Evolutionary conservation across 2,797 vertebrate genomes (phyloP).

Genomic region (Malacoctenus gilli): DNA sequence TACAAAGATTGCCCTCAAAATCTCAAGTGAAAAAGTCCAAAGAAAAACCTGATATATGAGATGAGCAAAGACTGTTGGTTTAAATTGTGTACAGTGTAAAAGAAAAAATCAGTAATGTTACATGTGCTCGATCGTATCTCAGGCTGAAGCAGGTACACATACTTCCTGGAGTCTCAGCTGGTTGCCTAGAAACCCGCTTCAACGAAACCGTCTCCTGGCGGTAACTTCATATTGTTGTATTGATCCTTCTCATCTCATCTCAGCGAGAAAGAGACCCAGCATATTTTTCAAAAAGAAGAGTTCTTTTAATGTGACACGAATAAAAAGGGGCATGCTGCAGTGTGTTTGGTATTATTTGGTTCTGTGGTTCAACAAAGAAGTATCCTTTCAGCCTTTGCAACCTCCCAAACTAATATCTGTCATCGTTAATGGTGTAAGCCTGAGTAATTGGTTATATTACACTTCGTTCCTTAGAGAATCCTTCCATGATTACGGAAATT

Average conservation of each 20-base stretch:
- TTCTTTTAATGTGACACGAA: background rate
- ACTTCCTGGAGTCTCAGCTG: background rate
- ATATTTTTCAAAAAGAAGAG: background rate
- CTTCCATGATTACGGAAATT: constrained; percentile 60
- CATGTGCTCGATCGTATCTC: background rate
- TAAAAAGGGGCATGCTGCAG: background rate
- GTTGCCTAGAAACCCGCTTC: constrained; percentile 1
- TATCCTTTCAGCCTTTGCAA: constrained; percentile 13
- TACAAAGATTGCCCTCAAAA: background rate
- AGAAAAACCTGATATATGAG: no score
- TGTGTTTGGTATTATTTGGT: background rate
- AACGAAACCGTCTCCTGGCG: background rate
- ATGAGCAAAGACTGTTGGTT: background rate
- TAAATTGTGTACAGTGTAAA: background rate
- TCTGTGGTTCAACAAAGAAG: constrained; percentile 16
- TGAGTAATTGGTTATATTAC: constrained; percentile 65
- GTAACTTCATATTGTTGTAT: background rate
- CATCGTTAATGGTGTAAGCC: constrained; percentile 41
- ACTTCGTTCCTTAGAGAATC: constrained; percentile 61
- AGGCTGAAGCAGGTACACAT: background rate
- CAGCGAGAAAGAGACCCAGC: background rate
- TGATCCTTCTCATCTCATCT: background rate
- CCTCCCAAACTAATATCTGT: constrained; percentile 57
- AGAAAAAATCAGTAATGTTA: background rate
- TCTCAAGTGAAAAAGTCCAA: no score